Base-by-base conservation (phyloP, 1,140 invertebrate genomes). In the Archivesica marissinica region DNA sequence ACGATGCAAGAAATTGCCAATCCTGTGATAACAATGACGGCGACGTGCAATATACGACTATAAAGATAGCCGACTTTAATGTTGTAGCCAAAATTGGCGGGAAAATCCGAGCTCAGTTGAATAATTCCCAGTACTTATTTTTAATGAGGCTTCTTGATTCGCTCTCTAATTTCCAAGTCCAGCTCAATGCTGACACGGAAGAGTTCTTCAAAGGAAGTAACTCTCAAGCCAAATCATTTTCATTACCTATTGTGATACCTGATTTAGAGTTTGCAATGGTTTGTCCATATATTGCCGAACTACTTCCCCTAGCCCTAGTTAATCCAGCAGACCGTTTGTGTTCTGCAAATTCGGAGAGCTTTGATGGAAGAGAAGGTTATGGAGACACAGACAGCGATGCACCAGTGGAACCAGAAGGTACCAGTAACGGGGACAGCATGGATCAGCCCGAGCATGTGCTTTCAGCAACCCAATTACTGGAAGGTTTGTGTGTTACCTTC, bases 61-160 rank as follows among this genome's bases (percentile, higher is more conserved):
- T 59, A 1, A 39, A 87, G 38, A 54, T 88, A n/a, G 83, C 84
- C 0, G 88, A 89, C 50, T 87, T 89, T 30, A 88, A 92, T 64
- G 33, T 93, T 30, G 47, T 93, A 23, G 84, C 89, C 17, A 88
- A 92, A 75, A 80, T 93, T 54, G 88, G 85, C 11, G 87, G 84
- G 50, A 91, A 91, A 88, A 84, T 94, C 17, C 86, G 89, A 38
- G 86, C 89, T 44, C 93, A 93, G 79, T 81, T 94, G 44, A 98
- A 98, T 95, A 98, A 99, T 94, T 98, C 97, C 93, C 98, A 99
- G 94, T 97, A 97, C 93, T 95, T 99, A 66, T 99, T 99, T 93
- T 93, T 99, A 33, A 93, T 98, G 90, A 95, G 98, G 61, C 94
- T 98, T 61, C 95, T 96, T 30, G 98, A 99, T 94, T 95, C 96